phyloP scores from a whole-genome alignment of 2,113 vertebrate species.

The Rhinolophus sinicus region DNA sequence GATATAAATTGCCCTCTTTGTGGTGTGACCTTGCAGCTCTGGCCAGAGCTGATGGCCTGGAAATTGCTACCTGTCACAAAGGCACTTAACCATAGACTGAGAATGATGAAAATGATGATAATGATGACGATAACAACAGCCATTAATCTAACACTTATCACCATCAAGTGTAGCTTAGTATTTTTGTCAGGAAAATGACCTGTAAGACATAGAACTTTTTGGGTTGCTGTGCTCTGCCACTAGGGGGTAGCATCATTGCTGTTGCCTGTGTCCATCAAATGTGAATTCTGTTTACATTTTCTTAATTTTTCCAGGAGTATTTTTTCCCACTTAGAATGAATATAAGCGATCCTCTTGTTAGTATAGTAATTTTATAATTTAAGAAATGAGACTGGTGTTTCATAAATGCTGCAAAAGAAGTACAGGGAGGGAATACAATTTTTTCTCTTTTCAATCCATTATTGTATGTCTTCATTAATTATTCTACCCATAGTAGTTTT shows the following conservation, averaged over 20 bases:
- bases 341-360: not conserved
- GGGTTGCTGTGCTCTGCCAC: conserved; percentile 45
- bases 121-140: not conserved
- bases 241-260: conserved; percentile 68
- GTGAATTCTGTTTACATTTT: conserved; percentile 11
- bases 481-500: conserved; percentile 44
- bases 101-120: not conserved
- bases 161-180: not conserved
- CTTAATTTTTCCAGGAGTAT: conserved; percentile 7
- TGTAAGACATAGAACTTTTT: not conserved
- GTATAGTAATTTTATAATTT: conserved; percentile 55
- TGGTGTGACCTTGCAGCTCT: not conserved
- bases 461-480: conserved; percentile 61
- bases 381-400: not conserved
- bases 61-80: conserved; percentile 30
- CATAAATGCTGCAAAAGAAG: conserved; percentile 50
- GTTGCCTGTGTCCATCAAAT: not conserved
- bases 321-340: not conserved
- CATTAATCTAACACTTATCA: not conserved
- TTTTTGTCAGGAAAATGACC: not conserved
- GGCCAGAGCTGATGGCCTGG: not conserved
- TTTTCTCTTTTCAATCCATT: conserved; percentile 35
- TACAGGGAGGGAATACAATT: not conserved
- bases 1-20: not conserved
- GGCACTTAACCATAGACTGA: not conserved